Percentiles rank a stretch among this genome's conserved stretches.
phyloP scores from a whole-genome alignment of 2,888 invertebrate genomes.

The Caenorhabditis afra region DNA sequence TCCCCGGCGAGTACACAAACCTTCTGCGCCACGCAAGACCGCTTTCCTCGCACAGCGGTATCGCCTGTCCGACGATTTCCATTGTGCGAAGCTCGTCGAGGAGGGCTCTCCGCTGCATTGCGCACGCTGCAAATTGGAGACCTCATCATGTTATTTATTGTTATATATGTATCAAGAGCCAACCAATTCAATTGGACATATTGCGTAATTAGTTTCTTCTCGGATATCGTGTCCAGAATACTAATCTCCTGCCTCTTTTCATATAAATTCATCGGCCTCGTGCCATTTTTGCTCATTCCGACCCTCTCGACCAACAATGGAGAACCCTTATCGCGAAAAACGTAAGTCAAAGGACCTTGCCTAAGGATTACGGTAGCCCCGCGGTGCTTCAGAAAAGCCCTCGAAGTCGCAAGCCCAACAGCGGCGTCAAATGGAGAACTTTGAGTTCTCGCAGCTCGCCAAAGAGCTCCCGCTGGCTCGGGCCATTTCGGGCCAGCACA shows the following conservation, averaged over 20 bases:
- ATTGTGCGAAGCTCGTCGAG: slow-evolving; percentile 52
- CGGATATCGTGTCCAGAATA: slow-evolving; percentile 45
- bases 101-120: slow-evolving; percentile 45
- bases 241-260: slow-evolving; percentile 28
- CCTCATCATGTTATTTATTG: slow-evolving; percentile 14
- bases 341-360: slow-evolving; percentile 4
- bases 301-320: slow-evolving; percentile 12
- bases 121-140: slow-evolving; percentile 57
- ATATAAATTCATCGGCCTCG: neutral
- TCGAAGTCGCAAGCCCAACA: slow-evolving; percentile 69
- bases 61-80: slow-evolving; percentile 65
- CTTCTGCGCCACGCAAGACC: slow-evolving; percentile 55
- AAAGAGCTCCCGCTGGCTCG: slow-evolving; percentile 84
- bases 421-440: slow-evolving; percentile 93
- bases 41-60: slow-evolving; percentile 63
- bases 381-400: slow-evolving; percentile 32
- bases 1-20: slow-evolving; percentile 14
- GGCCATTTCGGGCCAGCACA: slow-evolving; percentile 89
- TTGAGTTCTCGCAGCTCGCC: slow-evolving; percentile 95
- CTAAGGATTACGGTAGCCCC: too few species aligned
- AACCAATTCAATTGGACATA: slow-evolving; percentile 42
- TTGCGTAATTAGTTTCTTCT: slow-evolving; percentile 53
- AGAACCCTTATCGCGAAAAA: slow-evolving; percentile 24
- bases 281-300: neutral
- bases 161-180: slow-evolving; percentile 1